Evolutionary conservation across 2,888 invertebrate species (phyloP).

Genomic region (Lithophane socia): DNA sequence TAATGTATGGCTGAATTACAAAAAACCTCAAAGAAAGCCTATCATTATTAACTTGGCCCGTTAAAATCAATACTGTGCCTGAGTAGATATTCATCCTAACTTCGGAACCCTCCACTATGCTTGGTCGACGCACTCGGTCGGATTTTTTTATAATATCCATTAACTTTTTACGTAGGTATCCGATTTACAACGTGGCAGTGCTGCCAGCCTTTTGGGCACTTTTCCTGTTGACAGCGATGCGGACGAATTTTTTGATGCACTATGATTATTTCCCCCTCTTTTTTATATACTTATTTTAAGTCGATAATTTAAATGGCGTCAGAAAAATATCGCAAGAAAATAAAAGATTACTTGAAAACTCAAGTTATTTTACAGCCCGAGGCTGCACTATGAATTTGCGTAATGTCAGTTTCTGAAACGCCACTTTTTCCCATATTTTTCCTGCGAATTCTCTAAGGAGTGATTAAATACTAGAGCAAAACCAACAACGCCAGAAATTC

Average conservation of each 20-base stretch:
- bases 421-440: not conserved
- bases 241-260: too few relatives aligned
- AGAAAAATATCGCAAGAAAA: too few relatives aligned
- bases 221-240: too few relatives aligned
- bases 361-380: not conserved
- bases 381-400: not conserved
- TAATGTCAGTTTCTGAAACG: constrained; percentile 30
- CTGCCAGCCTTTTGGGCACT: too few relatives aligned
- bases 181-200: too few relatives aligned
- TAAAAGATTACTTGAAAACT: not conserved
- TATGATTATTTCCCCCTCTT: too few relatives aligned
- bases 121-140: not conserved
- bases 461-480: constrained; percentile 29
- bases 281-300: too few relatives aligned
- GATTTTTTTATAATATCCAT: constrained; percentile 1
- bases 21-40: not conserved
- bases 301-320: too few relatives aligned
- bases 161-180: not conserved
- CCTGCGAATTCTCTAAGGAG: constrained; percentile 24
- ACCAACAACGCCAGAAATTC: constrained; percentile 25
- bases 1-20: not conserved
- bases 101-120: not conserved
- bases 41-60: not conserved
- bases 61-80: not conserved
- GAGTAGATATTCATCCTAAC: not conserved